A percentile compares a stretch with the other conserved stretches of the same genome.
phyloP scores from a whole-genome alignment of 2,113 vertebrate genomes.

The Gorsachius goisagi region DNA sequence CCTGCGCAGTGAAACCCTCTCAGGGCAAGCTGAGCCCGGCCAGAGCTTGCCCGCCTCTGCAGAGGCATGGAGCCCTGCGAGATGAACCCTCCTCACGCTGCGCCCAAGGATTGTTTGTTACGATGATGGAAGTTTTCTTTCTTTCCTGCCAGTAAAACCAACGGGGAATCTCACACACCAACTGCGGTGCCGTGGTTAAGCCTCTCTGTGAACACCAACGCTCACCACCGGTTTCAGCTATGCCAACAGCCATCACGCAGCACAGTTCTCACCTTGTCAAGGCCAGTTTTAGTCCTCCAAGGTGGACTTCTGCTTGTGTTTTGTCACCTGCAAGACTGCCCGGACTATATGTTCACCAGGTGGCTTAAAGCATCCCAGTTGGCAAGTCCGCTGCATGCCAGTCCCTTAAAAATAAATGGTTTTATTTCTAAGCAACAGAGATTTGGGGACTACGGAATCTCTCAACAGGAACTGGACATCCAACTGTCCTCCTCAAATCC shows the following conservation, averaged over 20 bases:
- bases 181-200: neutral
- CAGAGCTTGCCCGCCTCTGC: neutral
- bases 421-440: neutral
- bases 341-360: neutral
- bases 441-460: neutral
- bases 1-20: neutral
- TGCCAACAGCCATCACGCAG: neutral
- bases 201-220: neutral
- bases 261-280: neutral
- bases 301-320: neutral
- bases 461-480: neutral
- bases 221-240: neutral
- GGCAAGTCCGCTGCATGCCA: neutral
- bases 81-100: neutral
- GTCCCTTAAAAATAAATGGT: neutral
- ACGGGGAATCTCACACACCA: neutral
- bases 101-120: rapidly evolving
- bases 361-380: neutral
- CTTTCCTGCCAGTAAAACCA: neutral
- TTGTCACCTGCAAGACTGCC: neutral
- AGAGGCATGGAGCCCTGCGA: rapidly evolving
- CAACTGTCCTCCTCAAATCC: neutral
- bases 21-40: rapidly evolving
- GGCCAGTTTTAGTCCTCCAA: neutral
- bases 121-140: neutral